These are phyloP conservation scores for Puntigrus tetrazona DNA, from an alignment of 2,113 vertebrate species.

Conservation along the genomic window DNA sequence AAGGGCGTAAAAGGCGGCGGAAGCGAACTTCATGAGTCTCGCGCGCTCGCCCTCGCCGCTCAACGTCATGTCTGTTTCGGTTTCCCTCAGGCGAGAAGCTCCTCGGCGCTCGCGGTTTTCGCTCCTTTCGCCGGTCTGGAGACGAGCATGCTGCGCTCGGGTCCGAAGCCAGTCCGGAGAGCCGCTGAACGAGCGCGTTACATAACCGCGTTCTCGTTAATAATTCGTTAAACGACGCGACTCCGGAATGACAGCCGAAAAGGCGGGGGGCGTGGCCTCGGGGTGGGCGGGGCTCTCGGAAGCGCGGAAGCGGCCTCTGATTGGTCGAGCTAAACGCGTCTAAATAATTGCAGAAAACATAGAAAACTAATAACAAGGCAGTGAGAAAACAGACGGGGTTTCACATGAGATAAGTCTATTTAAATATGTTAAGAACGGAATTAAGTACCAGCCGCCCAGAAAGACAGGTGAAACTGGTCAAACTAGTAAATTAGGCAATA, in stretches of 20 bases:
- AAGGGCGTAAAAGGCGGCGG: constrained; percentile 83
- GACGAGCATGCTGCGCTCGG: not conserved
- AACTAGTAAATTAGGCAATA: too few species aligned
- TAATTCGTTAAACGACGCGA: not conserved
- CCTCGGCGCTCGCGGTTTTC: not conserved
- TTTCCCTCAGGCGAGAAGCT: not conserved
- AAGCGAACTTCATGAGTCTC: constrained; percentile 64
- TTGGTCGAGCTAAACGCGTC: not conserved
- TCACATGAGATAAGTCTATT: too few species aligned
- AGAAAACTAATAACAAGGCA: too few species aligned
- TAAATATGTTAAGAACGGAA: not conserved
- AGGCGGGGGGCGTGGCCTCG: not conserved
- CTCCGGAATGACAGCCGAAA: not conserved
- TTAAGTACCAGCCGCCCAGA: too few species aligned
- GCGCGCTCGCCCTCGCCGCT: not conserved
- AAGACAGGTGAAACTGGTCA: not conserved
- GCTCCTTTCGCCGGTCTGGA: not conserved
- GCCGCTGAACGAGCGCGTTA: too few species aligned
- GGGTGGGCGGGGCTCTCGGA: not conserved
- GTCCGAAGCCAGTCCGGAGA: not conserved
- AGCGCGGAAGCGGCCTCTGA: not conserved
- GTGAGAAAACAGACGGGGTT: too few species aligned
- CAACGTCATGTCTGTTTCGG: not conserved
- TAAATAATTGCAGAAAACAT: too few species aligned
- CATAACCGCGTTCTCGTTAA: too few species aligned